Percentiles rank a stretch among this genome's conserved stretches.
phyloP scores from a whole-genome alignment of 2,888 invertebrate species.

The Coelopa pilipes region DNA sequence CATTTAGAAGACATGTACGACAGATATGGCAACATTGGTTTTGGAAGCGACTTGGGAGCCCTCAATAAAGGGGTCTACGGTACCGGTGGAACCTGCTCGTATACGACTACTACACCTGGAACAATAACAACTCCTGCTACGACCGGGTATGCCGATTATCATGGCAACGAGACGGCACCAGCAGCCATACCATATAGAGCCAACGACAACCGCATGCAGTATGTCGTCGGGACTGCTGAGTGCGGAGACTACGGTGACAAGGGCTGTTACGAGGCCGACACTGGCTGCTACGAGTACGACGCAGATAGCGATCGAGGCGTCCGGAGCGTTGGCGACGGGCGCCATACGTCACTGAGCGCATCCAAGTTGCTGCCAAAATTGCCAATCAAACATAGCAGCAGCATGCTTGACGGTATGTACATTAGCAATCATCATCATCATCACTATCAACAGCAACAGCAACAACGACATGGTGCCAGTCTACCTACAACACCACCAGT shows the following conservation, averaged over 20 bases:
- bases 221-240: slow-evolving; percentile 9
- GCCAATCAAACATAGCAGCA: slow-evolving; percentile 53
- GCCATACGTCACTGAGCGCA: slow-evolving; percentile 30
- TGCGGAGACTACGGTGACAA: slow-evolving; percentile 38
- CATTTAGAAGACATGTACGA: slow-evolving; percentile 48
- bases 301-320: slow-evolving; percentile 37
- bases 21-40: slow-evolving; percentile 42
- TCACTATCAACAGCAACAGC: slow-evolving; percentile 43
- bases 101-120: slow-evolving; percentile 40
- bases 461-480: slow-evolving; percentile 52
- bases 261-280: slow-evolving; percentile 32
- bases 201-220: background rate
- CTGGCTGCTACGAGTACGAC: slow-evolving; percentile 18
- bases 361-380: slow-evolving; percentile 57
- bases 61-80: slow-evolving; percentile 35
- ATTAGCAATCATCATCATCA: slow-evolving; percentile 32
- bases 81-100: slow-evolving; percentile 35
- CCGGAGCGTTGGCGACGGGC: slow-evolving; percentile 26
- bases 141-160: background rate
- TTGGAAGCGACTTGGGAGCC: slow-evolving; percentile 30
- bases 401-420: slow-evolving; percentile 60
- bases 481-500: slow-evolving; percentile 54
- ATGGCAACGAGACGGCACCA: slow-evolving; percentile 3
- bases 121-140: background rate
- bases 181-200: slow-evolving; percentile 10